Base-by-base conservation (phyloP, 2,113 vertebrate species). In the Sapayoa aenigma region DNA sequence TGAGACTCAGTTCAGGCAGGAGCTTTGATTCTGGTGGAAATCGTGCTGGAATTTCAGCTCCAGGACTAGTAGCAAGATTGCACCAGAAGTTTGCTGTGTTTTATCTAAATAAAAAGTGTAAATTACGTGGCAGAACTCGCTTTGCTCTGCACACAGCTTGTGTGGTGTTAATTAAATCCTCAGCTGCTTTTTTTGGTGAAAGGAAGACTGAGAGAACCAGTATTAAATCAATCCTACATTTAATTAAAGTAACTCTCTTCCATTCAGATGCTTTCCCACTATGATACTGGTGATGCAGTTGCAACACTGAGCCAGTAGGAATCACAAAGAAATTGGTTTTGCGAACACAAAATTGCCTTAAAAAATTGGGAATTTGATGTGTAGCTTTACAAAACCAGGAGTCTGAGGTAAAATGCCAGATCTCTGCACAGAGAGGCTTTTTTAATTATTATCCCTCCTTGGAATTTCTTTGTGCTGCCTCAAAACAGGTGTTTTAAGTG, bases 161-260 rank as follows among this genome's bases (percentile, higher is more conserved):
- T 42, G 81, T 89, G 79, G 84, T 85, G 94, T 92, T 97, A 97
- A 97, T 97, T 97, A 96, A 96, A 93, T 95, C 87, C 85, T 96
- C 87, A 39, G 92, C 94, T 94, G 30, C 82, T 80, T 77, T 62
- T 72, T 90, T 80, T 44, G 79, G 87, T 37, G 47, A 66, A 84
- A 88, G 83, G 62, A 94, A 94, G 77, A 66, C 65, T 65, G 91
- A 89, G 82, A 78, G 92, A 91, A 95, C 1, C n/a, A 90, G 60
- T 21, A 41, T 42, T 74, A 94, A 82, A 88, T 94, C 91, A 81
- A 71, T 84, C 49, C 63, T 52, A 62, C 35, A 11, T 95, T 94
- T 96, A 97, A 97, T 97, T 97, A 92, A 94, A 93, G 86, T 49
- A 50, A 87, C 80, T 92, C 82, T 78, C 53, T 91, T 63, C 92